These are phyloP conservation scores for Macrophya alboannulata DNA, from an alignment of 2,888 invertebrate species.

Conservation along the genomic window DNA sequence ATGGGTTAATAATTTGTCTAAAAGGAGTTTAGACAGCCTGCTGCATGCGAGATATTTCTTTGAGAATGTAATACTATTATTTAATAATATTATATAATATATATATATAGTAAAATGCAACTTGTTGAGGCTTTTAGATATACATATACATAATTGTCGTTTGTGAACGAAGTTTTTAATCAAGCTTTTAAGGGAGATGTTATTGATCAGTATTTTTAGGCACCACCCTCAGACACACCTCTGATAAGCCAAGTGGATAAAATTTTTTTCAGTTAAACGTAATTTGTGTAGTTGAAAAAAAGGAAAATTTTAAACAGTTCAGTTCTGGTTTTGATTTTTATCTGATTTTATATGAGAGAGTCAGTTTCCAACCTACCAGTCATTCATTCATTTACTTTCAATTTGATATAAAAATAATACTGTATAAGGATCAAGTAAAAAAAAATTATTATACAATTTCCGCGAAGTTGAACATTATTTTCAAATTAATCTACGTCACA, in stretches of 20 bases:
- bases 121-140: conserved; percentile 51
- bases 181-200: conserved; percentile 34
- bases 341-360: not conserved
- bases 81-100: conserved; percentile 23
- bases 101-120: conserved; percentile 35
- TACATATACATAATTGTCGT: conserved; percentile 36
- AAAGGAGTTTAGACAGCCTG: conserved; percentile 77
- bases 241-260: not conserved
- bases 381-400: not conserved
- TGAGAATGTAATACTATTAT: conserved; percentile 40
- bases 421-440: not conserved
- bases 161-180: conserved; percentile 7
- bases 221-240: conserved; percentile 23
- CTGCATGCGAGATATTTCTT: conserved; percentile 70
- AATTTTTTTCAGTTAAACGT: not conserved
- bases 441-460: not conserved
- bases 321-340: not conserved
- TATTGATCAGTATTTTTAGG: conserved; percentile 25
- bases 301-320: not conserved
- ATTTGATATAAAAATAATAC: not conserved
- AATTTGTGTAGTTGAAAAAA: not conserved
- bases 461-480: not conserved
- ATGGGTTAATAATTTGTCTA: conserved; percentile 64
- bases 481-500: not conserved
- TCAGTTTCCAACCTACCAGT: not conserved